phyloP scores from a whole-genome alignment of 1,140 invertebrate species.

The Manduca sexta region DNA sequence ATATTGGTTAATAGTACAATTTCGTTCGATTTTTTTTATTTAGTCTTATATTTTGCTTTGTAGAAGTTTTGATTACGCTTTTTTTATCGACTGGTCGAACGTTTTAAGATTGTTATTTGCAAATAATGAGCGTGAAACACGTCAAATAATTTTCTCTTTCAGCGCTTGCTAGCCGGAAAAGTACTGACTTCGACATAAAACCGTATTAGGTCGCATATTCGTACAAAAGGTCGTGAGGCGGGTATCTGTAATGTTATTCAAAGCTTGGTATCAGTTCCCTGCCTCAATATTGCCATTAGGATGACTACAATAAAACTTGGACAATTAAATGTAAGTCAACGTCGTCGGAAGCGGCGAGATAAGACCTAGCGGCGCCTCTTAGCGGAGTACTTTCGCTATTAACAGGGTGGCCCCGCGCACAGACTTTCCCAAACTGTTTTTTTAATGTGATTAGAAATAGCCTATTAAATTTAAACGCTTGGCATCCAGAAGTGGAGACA shows the following conservation, averaged over 20 bases:
- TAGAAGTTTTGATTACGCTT: too few relatives aligned
- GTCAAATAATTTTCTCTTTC: too few relatives aligned
- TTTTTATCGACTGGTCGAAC: too few relatives aligned
- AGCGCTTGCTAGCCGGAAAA: too few relatives aligned
- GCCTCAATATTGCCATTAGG: conserved; percentile 41
- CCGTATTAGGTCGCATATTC: background rate
- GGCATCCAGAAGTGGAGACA: background rate
- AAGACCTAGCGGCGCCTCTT: conserved; percentile 52
- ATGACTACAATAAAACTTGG: conserved; percentile 61
- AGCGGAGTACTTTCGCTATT: conserved; percentile 53
- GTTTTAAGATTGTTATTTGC: too few relatives aligned
- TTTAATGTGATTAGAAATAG: conserved; percentile 33
- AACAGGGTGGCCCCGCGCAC: conserved; percentile 40
- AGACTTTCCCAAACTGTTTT: conserved; percentile 28
- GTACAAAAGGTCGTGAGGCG: conserved; percentile 5
- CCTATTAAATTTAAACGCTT: conserved; percentile 28
- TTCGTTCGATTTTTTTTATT: too few relatives aligned
- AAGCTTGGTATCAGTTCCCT: conserved; percentile 24
- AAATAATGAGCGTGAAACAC: too few relatives aligned
- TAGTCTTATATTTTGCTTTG: too few relatives aligned
- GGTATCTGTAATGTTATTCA: conserved; percentile 22
- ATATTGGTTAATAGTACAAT: too few relatives aligned
- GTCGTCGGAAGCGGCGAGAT: conserved; percentile 49
- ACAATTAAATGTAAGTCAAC: conserved; percentile 65
- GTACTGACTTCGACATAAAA: background rate